Base-by-base conservation (phyloP, 2,113 vertebrate species). In the Oenanthe melanoleuca region DNA sequence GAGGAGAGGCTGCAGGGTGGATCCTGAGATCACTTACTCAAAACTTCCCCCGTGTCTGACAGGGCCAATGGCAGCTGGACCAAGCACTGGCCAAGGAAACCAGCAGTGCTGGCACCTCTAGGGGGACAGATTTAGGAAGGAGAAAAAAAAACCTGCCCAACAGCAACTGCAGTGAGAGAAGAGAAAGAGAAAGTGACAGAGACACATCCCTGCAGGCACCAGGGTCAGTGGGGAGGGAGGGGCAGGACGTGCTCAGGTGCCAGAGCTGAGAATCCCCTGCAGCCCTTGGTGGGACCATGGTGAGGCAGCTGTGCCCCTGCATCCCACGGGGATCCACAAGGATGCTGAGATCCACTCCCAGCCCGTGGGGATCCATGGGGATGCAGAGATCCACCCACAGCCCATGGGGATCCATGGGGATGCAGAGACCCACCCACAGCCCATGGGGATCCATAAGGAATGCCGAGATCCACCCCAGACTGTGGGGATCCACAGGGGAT, bases 21-120 rank as follows among this genome's bases (percentile, higher is more conserved):
- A 13, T 55, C 26, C n/a, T 83, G n/a, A 23, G 17, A 29, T 12
- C 23, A 55, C 23, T 8, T 71, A 8, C 23, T 59, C 3, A 16
- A 47, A 49, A 23, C 12, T 60, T 71, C 12, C 3, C 31, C 8
- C 16, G 7, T 44, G 52, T 65, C 20, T 7, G 14, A 31, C 15
- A 15, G 31, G 71, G 17, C 14, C 52, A 59, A 6, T 0, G 0
- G 19, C 44, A 59, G 18, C 25, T 0, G 0, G 56, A 33, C 8
- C 25, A 0, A 0, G 6, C 4, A 0, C 29, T n/a, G 33, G 9
- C 25, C 50, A 25, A n/a, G 20, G 21, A 11, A 3, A 13, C 20
- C 26, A 40, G 53, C 6, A 5, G 22, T 2, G 3, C 15, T 28
- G 15, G 5, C 29, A 14, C 34, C 45, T 33, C 44, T 14, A 8